Base-by-base conservation (phyloP, 2,797 vertebrate genomes). In the Uromys caudimaculatus region DNA sequence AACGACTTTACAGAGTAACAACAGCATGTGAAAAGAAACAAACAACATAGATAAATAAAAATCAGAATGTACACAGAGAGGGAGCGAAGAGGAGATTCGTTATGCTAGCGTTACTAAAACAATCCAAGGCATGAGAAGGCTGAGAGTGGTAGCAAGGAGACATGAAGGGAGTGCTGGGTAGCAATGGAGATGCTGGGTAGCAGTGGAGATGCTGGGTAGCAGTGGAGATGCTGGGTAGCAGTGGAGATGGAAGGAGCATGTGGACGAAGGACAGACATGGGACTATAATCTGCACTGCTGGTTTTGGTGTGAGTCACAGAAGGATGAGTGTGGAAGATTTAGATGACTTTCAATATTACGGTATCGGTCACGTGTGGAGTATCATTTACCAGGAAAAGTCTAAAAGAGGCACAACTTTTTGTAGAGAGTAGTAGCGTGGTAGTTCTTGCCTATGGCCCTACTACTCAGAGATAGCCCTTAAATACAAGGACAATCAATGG, bases 71-170 rank as follows among this genome's bases (percentile, higher is more conserved):
- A 0, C n/a, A 64, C 11, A 76, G 56, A 85, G 24, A 27, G 17
- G 52, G n/a, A 47, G 3, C 16, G 76, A 19, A 93, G 32, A 76
- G 38, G 82, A 12, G 41, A 41, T 58, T 1, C 52, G 6, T 11
- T 62, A 19, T 19, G 3, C 17, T 41, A 62, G 38, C 52, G 67
- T 90, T 44, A 9, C 3, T 75, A 32, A 47, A 38, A 38, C 60
- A 19, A 52, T 14, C 1, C 0, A 3, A 35, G 3, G 4, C 8
- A 4, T 9, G 27, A 19, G 2, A n/a, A 8, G 0, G 1, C n/a
- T 69, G 8, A 29, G 5, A 54, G 9, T 50, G 17, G 75, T 91
- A 32, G 4, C 0, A 9, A 44, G 8, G 54, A 21, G 0, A 3
- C 6, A 13, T 23, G 19, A 89, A 78, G 17, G 50, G 32, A 21